Percentiles rank a stretch among this genome's conserved stretches.
phyloP scores from a whole-genome alignment of 2,797 vertebrate species.

The Manis crassicaudata region DNA sequence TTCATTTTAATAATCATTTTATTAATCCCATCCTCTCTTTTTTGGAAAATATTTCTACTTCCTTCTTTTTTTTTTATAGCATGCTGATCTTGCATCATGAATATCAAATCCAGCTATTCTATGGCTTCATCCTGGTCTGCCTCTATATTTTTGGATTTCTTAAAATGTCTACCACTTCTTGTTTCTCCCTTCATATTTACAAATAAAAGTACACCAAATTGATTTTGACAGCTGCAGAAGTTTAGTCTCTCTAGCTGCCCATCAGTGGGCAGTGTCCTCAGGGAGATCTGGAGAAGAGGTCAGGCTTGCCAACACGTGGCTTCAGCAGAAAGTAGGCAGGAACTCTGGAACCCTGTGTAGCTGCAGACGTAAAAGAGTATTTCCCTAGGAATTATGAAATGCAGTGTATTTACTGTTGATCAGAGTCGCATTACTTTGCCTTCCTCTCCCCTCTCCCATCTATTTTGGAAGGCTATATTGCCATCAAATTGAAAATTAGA shows the following conservation, averaged over 20 bases:
- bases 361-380: neutral
- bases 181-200: neutral
- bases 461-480: neutral
- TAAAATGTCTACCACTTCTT: neutral
- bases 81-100: neutral
- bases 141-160: neutral
- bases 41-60: neutral
- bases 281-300: no score
- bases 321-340: neutral
- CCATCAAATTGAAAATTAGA: neutral
- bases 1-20: neutral
- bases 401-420: neutral
- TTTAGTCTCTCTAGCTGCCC: neutral
- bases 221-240: neutral
- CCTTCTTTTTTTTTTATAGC: neutral
- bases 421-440: neutral
- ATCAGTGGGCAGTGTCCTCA: neutral
- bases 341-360: neutral
- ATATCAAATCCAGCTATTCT: neutral
- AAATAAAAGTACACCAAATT: neutral
- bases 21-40: neutral
- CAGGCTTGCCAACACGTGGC: neutral
- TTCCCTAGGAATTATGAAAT: neutral
- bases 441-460: neutral
- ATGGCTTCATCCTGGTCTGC: neutral